Conservation (phyloP, 2,113 vertebrate species). For the Mellivora capensis region DNA sequence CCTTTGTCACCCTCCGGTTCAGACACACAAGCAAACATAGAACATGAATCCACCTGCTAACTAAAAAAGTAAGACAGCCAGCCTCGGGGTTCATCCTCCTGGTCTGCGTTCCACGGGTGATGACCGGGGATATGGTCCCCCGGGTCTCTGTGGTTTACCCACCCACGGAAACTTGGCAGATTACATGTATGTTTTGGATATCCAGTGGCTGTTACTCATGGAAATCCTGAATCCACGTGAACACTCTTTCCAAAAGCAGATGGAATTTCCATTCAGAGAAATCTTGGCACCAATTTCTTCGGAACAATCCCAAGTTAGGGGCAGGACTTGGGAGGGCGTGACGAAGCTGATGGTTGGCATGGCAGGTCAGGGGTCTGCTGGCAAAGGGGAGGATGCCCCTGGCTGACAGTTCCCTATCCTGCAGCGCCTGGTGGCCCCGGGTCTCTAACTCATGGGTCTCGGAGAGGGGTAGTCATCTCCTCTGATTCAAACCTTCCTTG, state of each 20-base stretch:
- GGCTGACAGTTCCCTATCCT: background rate
- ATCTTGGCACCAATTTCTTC: constrained; percentile 58
- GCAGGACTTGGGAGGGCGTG: background rate
- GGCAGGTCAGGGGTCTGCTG: fast-evolving
- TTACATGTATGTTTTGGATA: constrained; percentile 55
- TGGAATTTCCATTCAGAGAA: constrained; percentile 71
- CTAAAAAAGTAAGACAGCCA: background rate
- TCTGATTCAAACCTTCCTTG: background rate
- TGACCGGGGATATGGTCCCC: background rate
- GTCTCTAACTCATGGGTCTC: background rate
- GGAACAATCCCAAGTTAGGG: constrained; percentile 34
- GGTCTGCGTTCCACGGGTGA: background rate
- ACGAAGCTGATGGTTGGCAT: background rate
- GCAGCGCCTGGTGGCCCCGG: background rate
- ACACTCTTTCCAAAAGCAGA: constrained; percentile 62
- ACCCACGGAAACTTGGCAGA: constrained; percentile 64
- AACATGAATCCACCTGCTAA: constrained; percentile 50
- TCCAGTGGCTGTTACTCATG: constrained; percentile 64
- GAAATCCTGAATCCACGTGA: constrained; percentile 70
- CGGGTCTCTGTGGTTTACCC: constrained; percentile 46
- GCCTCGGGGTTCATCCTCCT: background rate
- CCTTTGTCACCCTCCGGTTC: background rate
- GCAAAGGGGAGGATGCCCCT: background rate
- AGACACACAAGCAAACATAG: background rate
- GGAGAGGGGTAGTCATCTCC: background rate